Evolutionary conservation across 2,113 vertebrate species (phyloP), one percentile per base, ranked within the genome.

Genomic region (Cnemophilus loriae): DNA sequence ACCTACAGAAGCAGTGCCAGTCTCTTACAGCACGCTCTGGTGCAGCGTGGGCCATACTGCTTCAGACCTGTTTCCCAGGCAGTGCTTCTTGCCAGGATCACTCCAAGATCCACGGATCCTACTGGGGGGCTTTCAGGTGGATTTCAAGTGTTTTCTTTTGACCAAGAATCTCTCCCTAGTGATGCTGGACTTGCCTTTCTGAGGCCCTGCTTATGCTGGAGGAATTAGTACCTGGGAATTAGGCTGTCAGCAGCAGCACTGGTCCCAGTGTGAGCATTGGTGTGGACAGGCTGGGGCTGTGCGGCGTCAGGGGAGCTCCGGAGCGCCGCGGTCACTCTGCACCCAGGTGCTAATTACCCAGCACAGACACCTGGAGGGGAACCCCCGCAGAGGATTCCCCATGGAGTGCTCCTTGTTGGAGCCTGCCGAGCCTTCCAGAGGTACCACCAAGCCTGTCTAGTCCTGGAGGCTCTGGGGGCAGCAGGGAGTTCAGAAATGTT

Each of bases 1-100:
- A 19, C 64, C 27, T 63, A 22, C 33, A 4, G 35, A 39, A 47
- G 21, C 67, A 64, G 41, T 60, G 37, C 3, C 9, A 28, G 15
- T 46, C 33, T 49, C 19, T 35, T 22, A 6, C 17, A 80, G 26
- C 14, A 23, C 26, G 5, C 26, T n/a, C 37, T 13, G 39, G 23
- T 55, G 22, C 1, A 3, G 1, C 8, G 32, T 26, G 21, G 60
- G n/a, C n/a, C 10, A 3, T 6, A 1, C 7, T 46, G 26, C 55
- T 74, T 64, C 27, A 55, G 42, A 11, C 22, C 47, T 47, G 18
- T 26, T 73, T 81, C 53, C 52, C 57, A 41, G 59, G 53, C 64
- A 50, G 42, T 19, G 47, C 16, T 91, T 78, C 56, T 76, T 75
- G n/a, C 49, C 73, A 75, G 50, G 63, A 67, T 70, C 3, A 0